Conservation (phyloP, 2,113 vertebrate genomes). For the Ellobius talpinus region DNA sequence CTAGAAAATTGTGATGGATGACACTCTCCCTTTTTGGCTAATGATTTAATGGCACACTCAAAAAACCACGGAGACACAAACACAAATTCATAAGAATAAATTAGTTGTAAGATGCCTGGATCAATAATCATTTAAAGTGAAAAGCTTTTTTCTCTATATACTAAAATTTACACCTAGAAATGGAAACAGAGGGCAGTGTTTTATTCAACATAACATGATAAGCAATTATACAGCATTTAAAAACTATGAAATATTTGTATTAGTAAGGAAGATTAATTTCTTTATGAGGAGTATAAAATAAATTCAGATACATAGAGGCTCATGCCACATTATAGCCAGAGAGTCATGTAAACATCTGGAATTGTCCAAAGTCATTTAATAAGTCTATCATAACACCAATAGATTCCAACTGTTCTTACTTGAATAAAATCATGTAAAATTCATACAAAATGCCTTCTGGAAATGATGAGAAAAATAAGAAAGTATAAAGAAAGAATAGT, state of each 20-base stretch:
- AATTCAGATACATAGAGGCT: neutral
- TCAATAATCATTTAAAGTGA: slow-evolving; percentile 18
- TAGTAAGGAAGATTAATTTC: neutral
- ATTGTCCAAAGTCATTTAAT: neutral
- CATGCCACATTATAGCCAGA: neutral
- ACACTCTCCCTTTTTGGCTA: neutral
- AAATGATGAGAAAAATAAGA: slow-evolving; percentile 2
- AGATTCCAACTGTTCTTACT: slow-evolving; percentile 11
- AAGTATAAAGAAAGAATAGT: neutral
- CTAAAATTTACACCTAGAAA: slow-evolving; percentile 20
- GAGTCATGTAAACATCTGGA: slow-evolving; percentile 18
- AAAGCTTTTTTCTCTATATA: neutral
- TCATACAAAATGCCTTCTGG: neutral
- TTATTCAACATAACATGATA: slow-evolving; percentile 16
- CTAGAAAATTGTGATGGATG: slow-evolving; percentile 7
- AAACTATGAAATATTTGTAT: neutral
- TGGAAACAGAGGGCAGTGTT: neutral
- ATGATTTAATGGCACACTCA: neutral
- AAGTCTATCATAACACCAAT: neutral
- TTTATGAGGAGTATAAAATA: neutral
- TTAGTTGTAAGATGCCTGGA: neutral
- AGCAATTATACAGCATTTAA: neutral
- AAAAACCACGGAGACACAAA: neutral
- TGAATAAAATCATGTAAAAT: slow-evolving; percentile 30
- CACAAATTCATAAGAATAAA: slow-evolving; percentile 50